Base-by-base conservation (phyloP, 2,797 vertebrate genomes). In the Poecilia wingei region DNA sequence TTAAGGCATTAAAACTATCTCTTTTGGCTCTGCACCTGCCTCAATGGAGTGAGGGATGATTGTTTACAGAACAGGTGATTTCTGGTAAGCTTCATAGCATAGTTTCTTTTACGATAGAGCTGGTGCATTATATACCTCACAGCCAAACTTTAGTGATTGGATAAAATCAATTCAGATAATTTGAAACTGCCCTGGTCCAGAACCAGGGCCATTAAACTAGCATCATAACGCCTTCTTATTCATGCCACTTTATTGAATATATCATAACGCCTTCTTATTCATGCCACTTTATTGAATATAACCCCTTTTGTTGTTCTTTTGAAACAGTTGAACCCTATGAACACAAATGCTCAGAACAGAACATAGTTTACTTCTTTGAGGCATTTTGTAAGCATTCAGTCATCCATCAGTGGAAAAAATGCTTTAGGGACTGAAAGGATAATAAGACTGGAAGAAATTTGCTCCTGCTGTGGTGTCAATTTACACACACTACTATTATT, bases 371-470 rank as follows among this genome's bases (percentile, higher is more conserved):
- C 64, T 41, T 43, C 20, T 53, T 36, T 18, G 12, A 46, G 61
- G 61, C 25, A 39, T 20, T 61, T 77, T 55, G 46, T 70, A 79
- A 78, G 41, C 22, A 22, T 33, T 80, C 69, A 77, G 71, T 76
- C 43, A 79, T 47, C 46, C 68, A 79, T 64, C 46, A 66, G 72
- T 71, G 81, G 43, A 59, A 77, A 71, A 89, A 84, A 78, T 1
- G 74, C 68, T 47, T 36, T 46, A 7, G 33, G 76, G 51, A 39
- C 59, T 57, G 69, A 9, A 70, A 61, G 59, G 28, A 18, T 61
- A 33, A 28, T 4, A 70, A 46, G 12, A 70, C 41, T 28, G 68
- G 41, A 70, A 70, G 25, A 70, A 46, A 70, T 45, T 3, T n/a
- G 39, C 39, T 70, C 16, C 68, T 25, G 20, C 68, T n/a, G 25